These are phyloP conservation scores for Sarcophaga variegata DNA, from an alignment of 2,888 invertebrate genomes.

Conservation along the genomic window DNA sequence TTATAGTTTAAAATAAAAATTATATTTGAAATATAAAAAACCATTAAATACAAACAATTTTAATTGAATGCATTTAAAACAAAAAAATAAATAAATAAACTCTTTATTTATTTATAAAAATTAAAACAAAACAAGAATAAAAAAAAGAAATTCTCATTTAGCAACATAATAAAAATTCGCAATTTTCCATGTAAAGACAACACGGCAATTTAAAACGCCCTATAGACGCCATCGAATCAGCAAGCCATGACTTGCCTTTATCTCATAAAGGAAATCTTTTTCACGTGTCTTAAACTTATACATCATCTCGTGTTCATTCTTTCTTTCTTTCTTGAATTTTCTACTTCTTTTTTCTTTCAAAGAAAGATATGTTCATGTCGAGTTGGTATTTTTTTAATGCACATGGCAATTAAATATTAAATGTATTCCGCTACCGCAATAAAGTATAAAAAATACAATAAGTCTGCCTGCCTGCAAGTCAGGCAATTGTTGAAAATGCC, in stretches of 20 bases:
- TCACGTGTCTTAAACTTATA: conserved; percentile 59
- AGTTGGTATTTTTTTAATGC: conserved; percentile 10
- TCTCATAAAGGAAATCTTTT: conserved; percentile 62
- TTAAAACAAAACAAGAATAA: too few relatives aligned
- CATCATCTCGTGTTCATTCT: conserved; percentile 55
- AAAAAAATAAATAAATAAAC: too few relatives aligned
- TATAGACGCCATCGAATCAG: conserved; percentile 28
- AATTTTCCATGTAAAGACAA: background rate
- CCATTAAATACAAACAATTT: too few relatives aligned
- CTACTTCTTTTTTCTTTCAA: conserved; percentile 7
- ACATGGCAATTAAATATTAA: conserved; percentile 29
- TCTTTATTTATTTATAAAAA: too few relatives aligned
- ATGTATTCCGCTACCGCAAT: background rate
- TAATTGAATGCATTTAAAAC: too few relatives aligned
- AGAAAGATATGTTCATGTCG: conserved; percentile 2
- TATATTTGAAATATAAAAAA: too few relatives aligned
- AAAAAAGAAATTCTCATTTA: too few relatives aligned
- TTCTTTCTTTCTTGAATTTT: background rate
- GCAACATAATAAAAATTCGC: too few relatives aligned
- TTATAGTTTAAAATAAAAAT: too few relatives aligned
- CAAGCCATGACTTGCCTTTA: conserved; percentile 43
- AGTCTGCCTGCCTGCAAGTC: background rate
- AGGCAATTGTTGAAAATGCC: background rate
- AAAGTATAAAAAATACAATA: background rate
- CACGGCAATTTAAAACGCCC: background rate